A percentile compares a stretch with the other conserved stretches of the same genome.
Conservation (phyloP, 2,797 vertebrate genomes). For the Ispidina lecontei region DNA sequence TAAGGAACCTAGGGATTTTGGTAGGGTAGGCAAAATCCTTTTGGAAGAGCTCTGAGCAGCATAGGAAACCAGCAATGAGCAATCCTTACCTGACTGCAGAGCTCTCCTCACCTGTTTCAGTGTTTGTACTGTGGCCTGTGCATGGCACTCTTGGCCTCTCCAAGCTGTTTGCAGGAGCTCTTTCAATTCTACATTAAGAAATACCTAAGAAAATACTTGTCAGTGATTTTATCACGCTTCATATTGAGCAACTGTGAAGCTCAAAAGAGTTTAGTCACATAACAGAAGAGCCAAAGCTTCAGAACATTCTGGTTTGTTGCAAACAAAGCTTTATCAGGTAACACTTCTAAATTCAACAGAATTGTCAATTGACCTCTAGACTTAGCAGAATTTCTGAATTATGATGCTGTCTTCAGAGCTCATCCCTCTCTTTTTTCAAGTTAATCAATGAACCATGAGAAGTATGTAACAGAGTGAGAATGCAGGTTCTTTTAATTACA, state of each 20-base stretch:
- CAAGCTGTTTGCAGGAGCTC: not conserved
- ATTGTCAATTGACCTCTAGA: not conserved
- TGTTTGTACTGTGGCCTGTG: not conserved
- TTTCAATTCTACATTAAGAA: not conserved
- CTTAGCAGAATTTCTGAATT: not conserved
- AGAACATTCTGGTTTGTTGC: fast-evolving
- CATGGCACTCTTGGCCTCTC: fast-evolving
- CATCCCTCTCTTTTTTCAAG: not conserved
- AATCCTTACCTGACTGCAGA: not conserved
- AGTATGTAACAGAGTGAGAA: not conserved
- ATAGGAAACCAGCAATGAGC: not conserved
- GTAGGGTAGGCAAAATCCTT: not conserved
- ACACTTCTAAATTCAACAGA: not conserved
- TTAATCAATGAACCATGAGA: not conserved
- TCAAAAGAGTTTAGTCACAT: not conserved
- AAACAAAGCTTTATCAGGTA: not conserved
- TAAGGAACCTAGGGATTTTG: not conserved
- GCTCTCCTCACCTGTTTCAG: not conserved
- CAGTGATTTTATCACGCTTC: not conserved
- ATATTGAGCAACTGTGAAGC: not conserved
- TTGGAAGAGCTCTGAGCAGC: not conserved
- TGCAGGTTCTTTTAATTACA: not conserved
- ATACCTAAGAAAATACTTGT: not conserved
- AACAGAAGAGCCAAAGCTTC: not conserved
- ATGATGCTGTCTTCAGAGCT: not conserved